Evolutionary conservation across 2,888 invertebrate genomes (phyloP), one percentile per base, ranked within the genome.

Genomic region (Clitarchus hookeri): DNA sequence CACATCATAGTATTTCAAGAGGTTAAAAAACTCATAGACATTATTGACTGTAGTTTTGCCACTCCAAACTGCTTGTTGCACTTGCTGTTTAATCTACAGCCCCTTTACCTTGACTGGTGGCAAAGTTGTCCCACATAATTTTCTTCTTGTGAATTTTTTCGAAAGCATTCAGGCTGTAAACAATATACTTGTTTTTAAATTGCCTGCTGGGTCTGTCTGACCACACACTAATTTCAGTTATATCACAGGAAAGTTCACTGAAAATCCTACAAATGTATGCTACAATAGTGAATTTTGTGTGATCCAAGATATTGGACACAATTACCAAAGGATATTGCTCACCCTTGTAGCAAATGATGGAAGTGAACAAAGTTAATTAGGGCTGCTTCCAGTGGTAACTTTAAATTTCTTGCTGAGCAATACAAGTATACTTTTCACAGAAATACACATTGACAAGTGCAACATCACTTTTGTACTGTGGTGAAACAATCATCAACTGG

Each of bases 351-450:
- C 85, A 85, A 13, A 85, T 6, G 11, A 36, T 80, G 26, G 6
- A n/a, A 36, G 85, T 85, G 25, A 85, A 85, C 77, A 85, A 48
- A 48, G 77, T 36, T 23, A 85, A 53, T 25, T 85, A 80, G 19
- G 48, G 78, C 79, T 85, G 85, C 4, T 48, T 44, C 44, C 84
- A 84, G n/a, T 84, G 84, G 25, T 27, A 48, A 48, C 84, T 84
- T 65, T 84, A 12, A 3, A 84, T 44, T 48, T 84, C 84, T 8
- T 84, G 4, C 25, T 84, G 84, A n/a, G 84, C 53, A 84, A 83
- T 80, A 54, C 85, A 82, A n/a, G 85, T 85, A 48, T 82, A 86
- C 44, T 86, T 86, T n/a, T 86, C 86, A 6, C 27, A 86, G 36
- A 86, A 86, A 44, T 83, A 6, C 3, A 86, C 44, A 11, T 84